Percentiles rank a stretch among this genome's conserved stretches.
These are phyloP conservation scores for Cosmia trapezina DNA, from an alignment of 2,888 invertebrate species.

Conservation along the genomic window DNA sequence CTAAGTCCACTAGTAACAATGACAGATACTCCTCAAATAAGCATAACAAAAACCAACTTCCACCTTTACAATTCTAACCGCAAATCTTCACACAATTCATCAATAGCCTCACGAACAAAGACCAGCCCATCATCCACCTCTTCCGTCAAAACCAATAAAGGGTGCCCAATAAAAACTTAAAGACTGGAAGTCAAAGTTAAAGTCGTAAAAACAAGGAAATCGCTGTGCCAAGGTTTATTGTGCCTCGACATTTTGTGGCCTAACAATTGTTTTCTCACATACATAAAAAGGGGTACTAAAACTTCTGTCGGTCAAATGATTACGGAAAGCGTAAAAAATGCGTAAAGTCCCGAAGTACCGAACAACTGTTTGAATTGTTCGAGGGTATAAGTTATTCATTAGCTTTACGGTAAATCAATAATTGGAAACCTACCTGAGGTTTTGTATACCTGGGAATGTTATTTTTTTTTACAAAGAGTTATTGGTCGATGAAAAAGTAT, in stretches of 20 bases:
- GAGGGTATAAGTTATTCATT: slow-evolving; percentile 51
- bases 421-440: slow-evolving; percentile 51
- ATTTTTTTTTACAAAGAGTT: slow-evolving; percentile 22
- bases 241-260: slow-evolving; percentile 75
- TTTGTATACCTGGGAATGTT: slow-evolving; percentile 33
- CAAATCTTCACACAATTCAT: slow-evolving; percentile 40
- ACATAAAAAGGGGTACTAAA: slow-evolving; percentile 81
- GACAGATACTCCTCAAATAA: not conserved
- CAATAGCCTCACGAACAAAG: slow-evolving; percentile 36
- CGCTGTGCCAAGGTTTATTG: slow-evolving; percentile 68
- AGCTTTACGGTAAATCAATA: slow-evolving; percentile 50
- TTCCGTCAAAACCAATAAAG: slow-evolving; percentile 71
- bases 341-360: slow-evolving; percentile 59
- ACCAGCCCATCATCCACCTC: slow-evolving; percentile 25
- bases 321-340: slow-evolving; percentile 67
- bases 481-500: slow-evolving; percentile 17
- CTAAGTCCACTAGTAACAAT: not conserved
- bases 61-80: slow-evolving; percentile 31
- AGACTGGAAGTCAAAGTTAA: slow-evolving; percentile 72
- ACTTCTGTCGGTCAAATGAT: slow-evolving; percentile 73
- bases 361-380: slow-evolving; percentile 47
- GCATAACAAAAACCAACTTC: slow-evolving; percentile 24
- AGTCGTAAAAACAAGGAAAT: slow-evolving; percentile 69
- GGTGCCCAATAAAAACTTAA: slow-evolving; percentile 80
- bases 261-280: slow-evolving; percentile 86